Evolutionary conservation across 35 echinoderm and acorn worm genomes (phyloP).

Genomic region (Antedon bifida): DNA sequence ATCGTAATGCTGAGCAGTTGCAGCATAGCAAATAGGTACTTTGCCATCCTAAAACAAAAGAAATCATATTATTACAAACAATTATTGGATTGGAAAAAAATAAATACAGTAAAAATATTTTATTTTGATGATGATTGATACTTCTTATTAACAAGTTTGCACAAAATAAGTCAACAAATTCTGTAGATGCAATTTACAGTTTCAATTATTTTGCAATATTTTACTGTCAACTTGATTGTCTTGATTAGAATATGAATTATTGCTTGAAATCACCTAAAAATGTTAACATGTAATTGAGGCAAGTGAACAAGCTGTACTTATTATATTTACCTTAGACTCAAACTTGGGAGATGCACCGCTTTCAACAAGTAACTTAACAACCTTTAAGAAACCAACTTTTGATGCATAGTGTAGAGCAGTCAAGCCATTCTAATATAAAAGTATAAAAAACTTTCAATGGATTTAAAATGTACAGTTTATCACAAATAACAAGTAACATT

Average conservation of each 20-base stretch:
- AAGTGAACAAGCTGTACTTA: too few relatives aligned
- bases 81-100: not conserved
- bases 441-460: not conserved
- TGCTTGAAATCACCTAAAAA: not conserved
- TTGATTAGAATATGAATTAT: too few relatives aligned
- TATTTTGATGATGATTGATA: too few relatives aligned
- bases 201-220: too few relatives aligned
- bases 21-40: slow-evolving; percentile 76
- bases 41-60: slow-evolving; percentile 53
- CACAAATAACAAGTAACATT: not conserved
- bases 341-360: slow-evolving; percentile 71
- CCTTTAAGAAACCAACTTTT: slow-evolving; percentile 78
- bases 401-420: slow-evolving; percentile 87
- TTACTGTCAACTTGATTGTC: too few relatives aligned
- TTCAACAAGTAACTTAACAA: slow-evolving; percentile 77
- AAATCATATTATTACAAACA: slow-evolving; percentile 3
- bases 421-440: slow-evolving; percentile 70
- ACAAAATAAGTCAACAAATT: too few relatives aligned
- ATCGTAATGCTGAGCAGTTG: slow-evolving; percentile 57
- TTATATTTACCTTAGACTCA: slow-evolving; percentile 81
- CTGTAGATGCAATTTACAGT: too few relatives aligned
- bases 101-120: too few relatives aligned
- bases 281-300: not conserved
- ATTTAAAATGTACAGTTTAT: too few relatives aligned
- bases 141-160: too few relatives aligned